Base-by-base conservation (phyloP, 2,113 vertebrate species). In the Verasper variegatus region DNA sequence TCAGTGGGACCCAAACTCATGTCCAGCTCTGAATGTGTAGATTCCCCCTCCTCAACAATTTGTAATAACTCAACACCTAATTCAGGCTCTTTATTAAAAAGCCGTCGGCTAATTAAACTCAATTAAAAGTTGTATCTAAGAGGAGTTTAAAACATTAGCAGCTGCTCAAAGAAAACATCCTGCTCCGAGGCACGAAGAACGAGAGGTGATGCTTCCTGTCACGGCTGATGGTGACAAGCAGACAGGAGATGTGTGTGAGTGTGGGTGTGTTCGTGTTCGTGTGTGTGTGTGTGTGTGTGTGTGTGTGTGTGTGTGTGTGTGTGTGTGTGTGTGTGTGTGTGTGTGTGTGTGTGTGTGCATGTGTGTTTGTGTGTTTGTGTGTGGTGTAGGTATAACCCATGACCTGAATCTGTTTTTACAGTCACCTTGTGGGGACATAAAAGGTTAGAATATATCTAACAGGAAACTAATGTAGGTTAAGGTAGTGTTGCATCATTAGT, bases 1-100 rank as follows among this genome's bases (percentile, higher is more conserved):
- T 70, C 87, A 1, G 80, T 68, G 23, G 90, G 89, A 14, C 70
- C 91, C 88, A 92, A 80, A 49, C 87, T 92, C 95, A 96, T 96
- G 65, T 90, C 78, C 57, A 66, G 45, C 61, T 82, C 27, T 27
- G 0, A 62, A 12, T 9, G n/a, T 60, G 1, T 18, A n/a, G 15
- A 37, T 20, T 3, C 20, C 40, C 1, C 5, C 1, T 7, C 1
- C 12, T 15, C 3, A 45, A 60, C 12, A 57, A 56, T 24, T 56
- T 56, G 1, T 24, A 4, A 57, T 71, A 59, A 60, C 23, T 26
- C 12, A 17, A 12, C 20, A 27, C 54, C 15, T 14, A 51, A 64
- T 4, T 11, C 0, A 57, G 15, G 23, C 23, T 15, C 21, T 23
- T 55, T 13, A n/a, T 8, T n/a, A 5, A 49, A 49, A 52, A 8